A percentile compares a stretch with the other conserved stretches of the same genome.
Evolutionary conservation across 23 tunicate genomes (phyloP).

Genomic region (Halocynthia aurantium): DNA sequence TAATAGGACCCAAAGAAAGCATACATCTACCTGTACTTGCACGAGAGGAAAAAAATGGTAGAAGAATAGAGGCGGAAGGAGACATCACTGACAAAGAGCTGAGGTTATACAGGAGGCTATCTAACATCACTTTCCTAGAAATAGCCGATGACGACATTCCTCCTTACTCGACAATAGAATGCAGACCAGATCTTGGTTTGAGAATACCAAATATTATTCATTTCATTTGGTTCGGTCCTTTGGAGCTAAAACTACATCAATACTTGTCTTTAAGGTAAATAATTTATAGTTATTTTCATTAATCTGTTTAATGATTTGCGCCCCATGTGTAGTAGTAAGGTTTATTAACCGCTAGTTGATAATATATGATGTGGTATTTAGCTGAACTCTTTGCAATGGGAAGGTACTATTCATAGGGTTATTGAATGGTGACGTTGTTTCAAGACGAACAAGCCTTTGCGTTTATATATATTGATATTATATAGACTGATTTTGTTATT

Average conservation of each 20-base stretch:
- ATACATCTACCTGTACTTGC: background rate
- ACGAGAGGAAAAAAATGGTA: background rate
- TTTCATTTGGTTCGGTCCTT: conserved; percentile 10
- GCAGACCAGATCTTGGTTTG: conserved; percentile 11
- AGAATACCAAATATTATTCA: conserved; percentile 14
- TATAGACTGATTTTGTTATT: background rate
- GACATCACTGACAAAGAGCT: background rate
- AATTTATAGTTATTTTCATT: too few species aligned
- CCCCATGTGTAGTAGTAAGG: too few species aligned
- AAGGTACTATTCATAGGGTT: too few species aligned
- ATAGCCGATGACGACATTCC: background rate
- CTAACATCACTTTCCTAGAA: background rate
- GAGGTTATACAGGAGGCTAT: background rate
- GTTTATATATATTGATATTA: too few species aligned
- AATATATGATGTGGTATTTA: too few species aligned
- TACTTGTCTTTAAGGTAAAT: conserved; percentile 14
- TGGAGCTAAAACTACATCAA: conserved; percentile 9
- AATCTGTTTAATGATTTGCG: too few species aligned
- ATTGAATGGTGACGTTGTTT: too few species aligned
- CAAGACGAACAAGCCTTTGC: too few species aligned
- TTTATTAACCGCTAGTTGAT: too few species aligned
- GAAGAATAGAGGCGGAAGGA: background rate
- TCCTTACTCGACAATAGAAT: background rate
- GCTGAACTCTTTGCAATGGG: too few species aligned
- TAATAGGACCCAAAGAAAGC: too few species aligned